Conservation (phyloP, 1,140 invertebrate genomes). For the Hycleus cichorii region DNA sequence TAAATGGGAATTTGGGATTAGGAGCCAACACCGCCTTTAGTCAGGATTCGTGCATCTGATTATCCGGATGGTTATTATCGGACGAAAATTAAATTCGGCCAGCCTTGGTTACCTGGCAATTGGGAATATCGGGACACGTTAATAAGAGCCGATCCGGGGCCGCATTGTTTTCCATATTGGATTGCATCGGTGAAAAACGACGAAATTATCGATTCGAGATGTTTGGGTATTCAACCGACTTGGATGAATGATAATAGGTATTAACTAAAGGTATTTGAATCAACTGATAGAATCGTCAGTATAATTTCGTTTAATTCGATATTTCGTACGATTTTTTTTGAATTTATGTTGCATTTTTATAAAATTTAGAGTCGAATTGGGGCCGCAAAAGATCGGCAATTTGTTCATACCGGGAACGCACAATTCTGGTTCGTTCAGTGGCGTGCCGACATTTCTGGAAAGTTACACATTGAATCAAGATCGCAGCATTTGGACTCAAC, state of each 20-base stretch:
- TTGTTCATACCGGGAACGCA: conserved; percentile 60
- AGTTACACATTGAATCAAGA: conserved; percentile 57
- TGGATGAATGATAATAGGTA: conserved; percentile 61
- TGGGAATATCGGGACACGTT: conserved; percentile 27
- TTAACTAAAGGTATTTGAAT: conserved; percentile 27
- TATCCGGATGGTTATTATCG: conserved; percentile 25
- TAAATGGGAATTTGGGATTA: background rate
- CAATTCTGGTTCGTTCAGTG: conserved; percentile 54
- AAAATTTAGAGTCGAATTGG: conserved; percentile 39
- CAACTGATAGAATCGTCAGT: background rate
- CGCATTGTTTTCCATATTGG: conserved; percentile 44
- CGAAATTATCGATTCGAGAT: conserved; percentile 45
- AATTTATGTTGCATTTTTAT: conserved; percentile 29
- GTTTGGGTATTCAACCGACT: conserved; percentile 52
- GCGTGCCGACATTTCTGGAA: conserved; percentile 40
- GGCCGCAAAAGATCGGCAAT: conserved; percentile 45
- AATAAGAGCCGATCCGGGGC: conserved; percentile 13
- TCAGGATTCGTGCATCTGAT: conserved; percentile 10
- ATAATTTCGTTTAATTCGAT: background rate
- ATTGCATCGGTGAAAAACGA: conserved; percentile 48
- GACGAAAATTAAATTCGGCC: conserved; percentile 24
- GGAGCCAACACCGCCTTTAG: conserved; percentile 16
- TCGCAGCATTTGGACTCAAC: conserved; percentile 65
- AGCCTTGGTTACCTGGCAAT: conserved; percentile 28
- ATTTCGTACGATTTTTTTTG: background rate